phyloP scores from a whole-genome alignment of 2,888 invertebrate species.

The Oeneis ivallda region DNA sequence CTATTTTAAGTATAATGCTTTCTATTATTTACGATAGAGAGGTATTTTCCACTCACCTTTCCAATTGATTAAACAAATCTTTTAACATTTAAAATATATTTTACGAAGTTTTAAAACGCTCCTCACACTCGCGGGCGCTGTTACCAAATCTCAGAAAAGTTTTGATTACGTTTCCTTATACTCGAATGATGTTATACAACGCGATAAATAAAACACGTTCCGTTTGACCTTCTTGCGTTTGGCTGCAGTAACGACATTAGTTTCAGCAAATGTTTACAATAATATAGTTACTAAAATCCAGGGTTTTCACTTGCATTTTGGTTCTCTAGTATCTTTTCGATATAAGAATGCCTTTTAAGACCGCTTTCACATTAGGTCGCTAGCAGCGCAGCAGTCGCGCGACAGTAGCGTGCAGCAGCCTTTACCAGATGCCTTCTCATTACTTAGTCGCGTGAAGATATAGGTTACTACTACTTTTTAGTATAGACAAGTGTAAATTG shows the following conservation, averaged over 20 bases:
- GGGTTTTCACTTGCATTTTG: too few relatives aligned
- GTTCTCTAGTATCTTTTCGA: too few relatives aligned
- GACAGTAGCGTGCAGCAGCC: too few relatives aligned
- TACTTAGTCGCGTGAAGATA: too few relatives aligned
- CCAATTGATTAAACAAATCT: neutral
- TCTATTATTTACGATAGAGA: too few relatives aligned
- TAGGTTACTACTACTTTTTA: too few relatives aligned
- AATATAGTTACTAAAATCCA: neutral
- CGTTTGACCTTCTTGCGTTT: neutral
- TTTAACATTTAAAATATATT: neutral
- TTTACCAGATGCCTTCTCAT: too few relatives aligned
- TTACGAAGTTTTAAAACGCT: neutral
- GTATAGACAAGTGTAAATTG: too few relatives aligned
- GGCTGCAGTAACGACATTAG: neutral
- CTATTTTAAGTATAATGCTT: too few relatives aligned
- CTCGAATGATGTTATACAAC: neutral
- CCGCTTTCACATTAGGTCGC: too few relatives aligned
- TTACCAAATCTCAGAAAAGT: neutral
- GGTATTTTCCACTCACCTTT: neutral
- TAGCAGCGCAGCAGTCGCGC: too few relatives aligned
- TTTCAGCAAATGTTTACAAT: neutral
- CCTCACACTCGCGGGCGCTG: neutral
- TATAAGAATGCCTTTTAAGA: too few relatives aligned
- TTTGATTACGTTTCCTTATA: conserved; percentile 1
- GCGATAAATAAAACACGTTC: neutral